These are phyloP conservation scores for Disparrhopalites patrizii DNA, from an alignment of 2,888 invertebrate species.

Conservation along the genomic window DNA sequence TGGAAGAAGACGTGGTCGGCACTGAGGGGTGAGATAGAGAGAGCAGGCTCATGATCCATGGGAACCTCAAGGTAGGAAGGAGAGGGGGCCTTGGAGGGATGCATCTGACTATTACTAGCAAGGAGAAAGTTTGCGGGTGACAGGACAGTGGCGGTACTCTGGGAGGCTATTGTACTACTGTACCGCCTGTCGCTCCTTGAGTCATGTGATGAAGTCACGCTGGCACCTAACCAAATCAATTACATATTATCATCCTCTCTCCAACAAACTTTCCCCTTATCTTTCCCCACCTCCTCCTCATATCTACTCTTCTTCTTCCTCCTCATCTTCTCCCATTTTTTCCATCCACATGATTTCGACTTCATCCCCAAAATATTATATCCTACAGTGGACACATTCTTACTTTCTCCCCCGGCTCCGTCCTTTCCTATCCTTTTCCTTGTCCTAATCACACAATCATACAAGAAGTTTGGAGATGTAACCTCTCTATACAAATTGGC, in stretches of 20 bases:
- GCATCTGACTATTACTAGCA: constrained; percentile 38
- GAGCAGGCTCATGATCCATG: constrained; percentile 46
- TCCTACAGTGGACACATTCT: background rate
- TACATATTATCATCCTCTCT: constrained; percentile 44
- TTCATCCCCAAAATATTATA: background rate
- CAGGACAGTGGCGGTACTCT: constrained; percentile 46
- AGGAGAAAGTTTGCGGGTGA: constrained; percentile 46
- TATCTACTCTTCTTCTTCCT: background rate
- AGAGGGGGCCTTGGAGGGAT: constrained; percentile 43
- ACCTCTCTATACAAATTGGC: no score
- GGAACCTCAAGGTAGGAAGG: constrained; percentile 46
- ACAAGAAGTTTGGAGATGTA: no score
- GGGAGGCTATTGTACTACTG: constrained; percentile 46
- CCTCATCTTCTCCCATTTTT: background rate
- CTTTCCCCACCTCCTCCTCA: background rate
- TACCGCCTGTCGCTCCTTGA: constrained; percentile 45
- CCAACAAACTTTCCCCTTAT: constrained; percentile 10
- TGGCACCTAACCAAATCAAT: constrained; percentile 48
- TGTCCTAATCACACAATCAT: no score
- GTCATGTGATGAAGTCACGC: constrained; percentile 47
- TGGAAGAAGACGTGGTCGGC: constrained; percentile 49
- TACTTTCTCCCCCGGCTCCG: no score
- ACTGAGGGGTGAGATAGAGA: constrained; percentile 47
- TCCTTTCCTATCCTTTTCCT: no score
- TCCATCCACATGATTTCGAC: background rate